Conservation (phyloP, 2,888 invertebrate species). For the Rhagonycha fulva region DNA sequence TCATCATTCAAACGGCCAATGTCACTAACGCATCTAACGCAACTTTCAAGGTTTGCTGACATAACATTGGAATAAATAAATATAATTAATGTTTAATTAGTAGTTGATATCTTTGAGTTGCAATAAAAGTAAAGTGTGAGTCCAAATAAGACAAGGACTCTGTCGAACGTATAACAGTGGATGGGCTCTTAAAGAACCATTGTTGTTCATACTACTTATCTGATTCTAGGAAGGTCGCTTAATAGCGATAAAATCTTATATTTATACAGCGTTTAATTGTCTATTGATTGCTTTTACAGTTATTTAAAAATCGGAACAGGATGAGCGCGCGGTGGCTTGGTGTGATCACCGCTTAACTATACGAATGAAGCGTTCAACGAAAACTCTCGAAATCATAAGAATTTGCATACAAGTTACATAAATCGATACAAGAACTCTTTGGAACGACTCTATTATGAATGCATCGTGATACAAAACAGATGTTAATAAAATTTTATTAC, state of each 20-base stretch:
- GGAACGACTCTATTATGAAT: not conserved
- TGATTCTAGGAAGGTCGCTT: not conserved
- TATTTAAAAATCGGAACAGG: not conserved
- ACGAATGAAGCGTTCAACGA: no score
- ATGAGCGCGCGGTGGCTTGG: not conserved
- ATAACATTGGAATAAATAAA: not conserved
- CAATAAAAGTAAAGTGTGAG: not conserved
- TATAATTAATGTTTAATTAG: not conserved
- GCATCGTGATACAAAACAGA: not conserved
- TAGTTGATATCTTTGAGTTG: not conserved
- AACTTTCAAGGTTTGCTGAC: conserved; percentile 11
- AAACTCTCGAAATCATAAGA: not conserved
- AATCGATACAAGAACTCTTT: not conserved
- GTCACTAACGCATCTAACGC: conserved; percentile 7
- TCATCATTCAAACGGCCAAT: conserved; percentile 13
- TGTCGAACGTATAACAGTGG: no score
- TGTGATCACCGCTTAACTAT: no score
- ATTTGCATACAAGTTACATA: not conserved
- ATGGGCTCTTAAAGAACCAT: not conserved
- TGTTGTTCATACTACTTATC: not conserved
- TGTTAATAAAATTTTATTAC: not conserved
- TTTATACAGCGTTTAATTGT: not conserved
- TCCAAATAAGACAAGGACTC: not conserved
- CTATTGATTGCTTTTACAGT: not conserved
- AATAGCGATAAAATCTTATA: not conserved